Percentiles rank a stretch among this genome's conserved stretches.
Evolutionary conservation across 2,888 invertebrate species (phyloP).

Genomic region (Trissolcus brochymenae): DNA sequence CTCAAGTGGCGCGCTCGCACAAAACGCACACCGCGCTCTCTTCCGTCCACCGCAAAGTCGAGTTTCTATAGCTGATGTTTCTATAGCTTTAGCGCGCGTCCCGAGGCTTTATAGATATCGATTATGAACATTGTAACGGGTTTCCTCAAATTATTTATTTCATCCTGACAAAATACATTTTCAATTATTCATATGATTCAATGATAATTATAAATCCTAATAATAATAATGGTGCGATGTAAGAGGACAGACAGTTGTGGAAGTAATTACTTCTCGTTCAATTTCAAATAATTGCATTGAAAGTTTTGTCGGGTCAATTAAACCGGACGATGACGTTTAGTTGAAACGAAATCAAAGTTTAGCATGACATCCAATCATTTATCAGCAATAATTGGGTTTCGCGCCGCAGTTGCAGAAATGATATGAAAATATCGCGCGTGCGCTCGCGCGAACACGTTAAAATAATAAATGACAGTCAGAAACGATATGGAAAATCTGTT

Average conservation of each 20-base stretch:
- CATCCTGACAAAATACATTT: no score
- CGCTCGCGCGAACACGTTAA: not conserved
- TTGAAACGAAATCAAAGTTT: not conserved
- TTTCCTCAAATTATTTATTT: not conserved
- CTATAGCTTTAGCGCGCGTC: not conserved
- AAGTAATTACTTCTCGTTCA: not conserved
- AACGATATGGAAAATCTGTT: slow-evolving; percentile 24
- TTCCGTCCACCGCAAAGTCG: slow-evolving; percentile 39
- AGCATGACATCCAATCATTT: not conserved
- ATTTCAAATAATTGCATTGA: no score
- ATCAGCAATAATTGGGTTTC: not conserved
- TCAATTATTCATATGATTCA: no score
- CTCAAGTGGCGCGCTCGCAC: slow-evolving; percentile 35
- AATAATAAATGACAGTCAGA: slow-evolving; percentile 25
- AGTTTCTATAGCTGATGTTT: not conserved
- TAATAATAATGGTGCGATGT: no score
- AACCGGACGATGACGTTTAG: not conserved
- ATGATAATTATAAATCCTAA: no score
- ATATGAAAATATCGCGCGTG: slow-evolving; percentile 1
- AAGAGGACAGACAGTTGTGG: no score
- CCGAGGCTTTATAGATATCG: no score
- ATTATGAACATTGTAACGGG: not conserved
- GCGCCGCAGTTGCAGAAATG: not conserved
- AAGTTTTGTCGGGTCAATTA: not conserved
- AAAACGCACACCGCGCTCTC: slow-evolving; percentile 18